phyloP scores from a whole-genome alignment of 2,888 invertebrate genomes.

The Brassicogethes aeneus region DNA sequence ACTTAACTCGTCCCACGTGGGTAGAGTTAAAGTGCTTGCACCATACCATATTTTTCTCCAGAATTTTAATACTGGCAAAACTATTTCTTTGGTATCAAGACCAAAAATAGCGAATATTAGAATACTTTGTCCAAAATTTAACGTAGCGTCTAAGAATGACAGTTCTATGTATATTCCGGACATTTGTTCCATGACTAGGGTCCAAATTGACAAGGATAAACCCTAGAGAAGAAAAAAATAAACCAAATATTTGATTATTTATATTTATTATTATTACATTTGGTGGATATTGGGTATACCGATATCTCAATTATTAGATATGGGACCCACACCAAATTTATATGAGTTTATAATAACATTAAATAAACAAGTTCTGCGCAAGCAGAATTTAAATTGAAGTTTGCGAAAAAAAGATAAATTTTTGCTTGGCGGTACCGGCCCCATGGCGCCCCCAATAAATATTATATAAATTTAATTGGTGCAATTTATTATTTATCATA shows the following conservation, averaged over 20 bases:
- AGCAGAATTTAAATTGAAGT: no score
- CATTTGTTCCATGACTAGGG: constrained; percentile 70
- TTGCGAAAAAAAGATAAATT: no score
- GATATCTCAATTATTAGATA: no score
- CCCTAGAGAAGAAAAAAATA: constrained; percentile 50
- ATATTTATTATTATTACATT: neutral
- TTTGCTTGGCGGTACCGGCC: no score
- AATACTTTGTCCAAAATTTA: constrained; percentile 85
- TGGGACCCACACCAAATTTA: no score
- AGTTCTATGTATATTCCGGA: constrained; percentile 87
- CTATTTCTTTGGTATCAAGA: constrained; percentile 66
- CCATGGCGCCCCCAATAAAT: no score
- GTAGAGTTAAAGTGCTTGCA: constrained; percentile 63
- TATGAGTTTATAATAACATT: no score
- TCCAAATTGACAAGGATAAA: constrained; percentile 73
- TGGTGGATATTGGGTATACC: no score
- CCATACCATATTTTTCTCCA: constrained; percentile 60
- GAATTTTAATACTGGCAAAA: constrained; percentile 56
- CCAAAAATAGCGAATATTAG: constrained; percentile 83
- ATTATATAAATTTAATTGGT: neutral
- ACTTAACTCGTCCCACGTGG: constrained; percentile 64
- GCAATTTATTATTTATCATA: no score
- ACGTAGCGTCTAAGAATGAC: constrained; percentile 82
- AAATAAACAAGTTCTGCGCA: no score
- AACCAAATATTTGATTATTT: no score